Percentiles rank a stretch among this genome's conserved stretches.
phyloP scores from a whole-genome alignment of 2,888 invertebrate genomes.

The Dexiosoma caninum region DNA sequence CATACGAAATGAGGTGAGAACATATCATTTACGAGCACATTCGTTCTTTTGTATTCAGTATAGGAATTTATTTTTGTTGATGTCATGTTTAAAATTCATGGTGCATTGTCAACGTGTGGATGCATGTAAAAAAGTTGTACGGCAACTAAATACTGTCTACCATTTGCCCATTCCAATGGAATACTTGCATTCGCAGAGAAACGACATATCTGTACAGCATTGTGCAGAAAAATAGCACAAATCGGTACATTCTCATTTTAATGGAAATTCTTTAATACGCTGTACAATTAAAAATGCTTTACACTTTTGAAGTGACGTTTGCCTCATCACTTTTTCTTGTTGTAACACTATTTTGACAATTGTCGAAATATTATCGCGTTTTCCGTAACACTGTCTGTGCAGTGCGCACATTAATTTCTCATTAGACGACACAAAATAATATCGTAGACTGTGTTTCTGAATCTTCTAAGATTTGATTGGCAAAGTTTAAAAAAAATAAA shows the following conservation, averaged over 20 bases:
- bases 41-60: not conserved
- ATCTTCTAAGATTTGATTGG: not conserved
- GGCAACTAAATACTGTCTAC: conserved; percentile 7
- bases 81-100: conserved; percentile 57
- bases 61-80: conserved; percentile 26
- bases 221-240: not conserved
- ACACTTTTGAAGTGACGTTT: no score
- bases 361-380: no score
- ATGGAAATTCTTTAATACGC: not conserved
- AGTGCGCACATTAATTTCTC: not conserved
- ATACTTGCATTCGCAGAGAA: not conserved
- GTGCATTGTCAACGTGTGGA: conserved; percentile 49
- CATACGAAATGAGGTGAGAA: conserved; percentile 42
- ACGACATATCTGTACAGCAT: not conserved
- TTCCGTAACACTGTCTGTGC: not conserved
- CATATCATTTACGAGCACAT: conserved; percentile 15
- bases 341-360: no score
- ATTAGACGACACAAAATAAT: not conserved
- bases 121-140: conserved; percentile 31
- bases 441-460: not conserved
- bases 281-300: no score
- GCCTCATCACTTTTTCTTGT: no score
- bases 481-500: not conserved
- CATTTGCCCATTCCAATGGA: not conserved
- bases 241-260: no score